These are phyloP conservation scores for Apodemus agrarius DNA, from an alignment of 2,797 vertebrate species.

Conservation along the genomic window DNA sequence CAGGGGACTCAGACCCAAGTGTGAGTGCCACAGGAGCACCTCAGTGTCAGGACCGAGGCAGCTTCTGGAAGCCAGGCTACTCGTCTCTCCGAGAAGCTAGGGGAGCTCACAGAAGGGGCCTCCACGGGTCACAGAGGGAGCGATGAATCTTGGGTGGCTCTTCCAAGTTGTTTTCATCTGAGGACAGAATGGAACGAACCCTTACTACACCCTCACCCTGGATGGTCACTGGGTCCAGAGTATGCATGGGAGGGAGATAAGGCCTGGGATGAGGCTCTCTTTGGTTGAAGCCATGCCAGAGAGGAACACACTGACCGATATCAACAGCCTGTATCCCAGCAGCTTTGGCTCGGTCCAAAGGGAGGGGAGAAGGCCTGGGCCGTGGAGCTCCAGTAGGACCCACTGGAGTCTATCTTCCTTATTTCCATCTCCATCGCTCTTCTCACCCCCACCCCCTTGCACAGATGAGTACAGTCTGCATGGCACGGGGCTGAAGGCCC, in stretches of 20 bases:
- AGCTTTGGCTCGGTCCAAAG: neutral
- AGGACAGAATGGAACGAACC: neutral
- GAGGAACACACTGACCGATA: neutral
- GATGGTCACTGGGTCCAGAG: neutral
- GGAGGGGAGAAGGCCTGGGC: neutral
- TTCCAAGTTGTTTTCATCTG: neutral
- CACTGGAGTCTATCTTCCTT: neutral
- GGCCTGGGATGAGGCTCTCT: neutral
- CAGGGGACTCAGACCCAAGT: neutral
- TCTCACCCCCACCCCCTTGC: too few relatives aligned
- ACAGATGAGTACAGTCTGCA: rapidly evolving
- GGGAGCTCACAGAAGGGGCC: neutral
- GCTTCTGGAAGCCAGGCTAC: neutral
- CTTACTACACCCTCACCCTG: neutral
- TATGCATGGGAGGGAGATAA: neutral
- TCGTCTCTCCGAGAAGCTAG: neutral
- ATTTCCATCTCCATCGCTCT: neutral
- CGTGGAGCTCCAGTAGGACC: too few relatives aligned
- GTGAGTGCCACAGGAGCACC: neutral
- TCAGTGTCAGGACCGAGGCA: neutral
- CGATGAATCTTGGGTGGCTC: neutral
- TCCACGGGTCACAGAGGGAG: neutral
- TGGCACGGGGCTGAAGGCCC: neutral
- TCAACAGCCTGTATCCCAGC: neutral
- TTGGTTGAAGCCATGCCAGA: neutral